Conservation (phyloP, 2,888 invertebrate genomes). For the Halictus quadricinctus region DNA sequence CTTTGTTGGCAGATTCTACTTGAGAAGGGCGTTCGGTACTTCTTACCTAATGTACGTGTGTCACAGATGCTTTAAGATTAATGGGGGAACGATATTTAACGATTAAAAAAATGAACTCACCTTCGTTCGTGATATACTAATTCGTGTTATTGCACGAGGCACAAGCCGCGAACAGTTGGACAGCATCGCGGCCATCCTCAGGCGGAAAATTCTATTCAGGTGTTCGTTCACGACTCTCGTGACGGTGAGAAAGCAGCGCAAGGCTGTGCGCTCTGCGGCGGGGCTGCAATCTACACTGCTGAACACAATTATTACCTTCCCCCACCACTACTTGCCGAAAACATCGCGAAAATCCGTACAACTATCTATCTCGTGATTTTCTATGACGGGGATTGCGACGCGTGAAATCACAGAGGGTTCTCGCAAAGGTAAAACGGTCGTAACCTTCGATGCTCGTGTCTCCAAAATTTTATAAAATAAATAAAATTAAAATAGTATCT, state of each 20-base stretch:
- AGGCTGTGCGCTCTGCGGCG: conserved; percentile 28
- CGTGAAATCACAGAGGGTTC: neutral
- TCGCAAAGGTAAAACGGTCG: neutral
- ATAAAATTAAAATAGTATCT: too few species aligned
- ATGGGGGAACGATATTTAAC: neutral
- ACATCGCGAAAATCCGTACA: neutral
- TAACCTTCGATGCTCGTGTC: neutral
- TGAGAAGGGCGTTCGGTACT: conserved; percentile 35
- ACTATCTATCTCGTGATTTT: neutral
- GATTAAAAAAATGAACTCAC: conserved; percentile 66
- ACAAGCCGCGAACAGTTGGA: conserved; percentile 80
- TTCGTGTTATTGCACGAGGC: conserved; percentile 77
- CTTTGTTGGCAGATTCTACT: conserved; percentile 31
- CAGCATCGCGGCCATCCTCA: conserved; percentile 80
- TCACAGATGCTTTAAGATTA: conserved; percentile 23
- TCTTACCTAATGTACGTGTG: conserved; percentile 27
- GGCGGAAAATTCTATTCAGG: conserved; percentile 56
- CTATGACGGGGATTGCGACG: neutral
- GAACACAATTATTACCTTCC: neutral
- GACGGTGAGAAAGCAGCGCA: conserved; percentile 39
- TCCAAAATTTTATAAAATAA: too few species aligned
- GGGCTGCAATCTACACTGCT: conserved; percentile 14
- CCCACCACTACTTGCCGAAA: neutral
- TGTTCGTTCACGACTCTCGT: conserved; percentile 44
- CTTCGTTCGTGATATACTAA: conserved; percentile 77